Percentiles rank a stretch among this genome's conserved stretches.
Conservation (phyloP, 2,113 vertebrate species). For the Neopipo cinnamomea region DNA sequence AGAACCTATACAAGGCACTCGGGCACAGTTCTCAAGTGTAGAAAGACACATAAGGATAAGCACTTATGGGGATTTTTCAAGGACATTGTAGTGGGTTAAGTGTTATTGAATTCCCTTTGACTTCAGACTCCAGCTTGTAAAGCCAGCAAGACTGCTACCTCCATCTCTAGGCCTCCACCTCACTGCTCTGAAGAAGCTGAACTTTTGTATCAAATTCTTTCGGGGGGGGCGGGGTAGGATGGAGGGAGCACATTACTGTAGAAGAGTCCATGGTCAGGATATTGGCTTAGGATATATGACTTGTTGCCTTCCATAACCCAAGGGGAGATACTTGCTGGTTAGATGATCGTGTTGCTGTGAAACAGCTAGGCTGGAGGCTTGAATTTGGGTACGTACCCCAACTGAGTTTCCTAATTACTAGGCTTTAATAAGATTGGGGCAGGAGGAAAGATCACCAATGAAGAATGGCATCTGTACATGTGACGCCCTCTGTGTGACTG, state of each 20-base stretch:
- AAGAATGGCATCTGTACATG: background rate
- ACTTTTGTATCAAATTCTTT: background rate
- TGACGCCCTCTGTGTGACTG: background rate
- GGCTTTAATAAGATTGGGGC: background rate
- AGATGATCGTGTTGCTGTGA: background rate
- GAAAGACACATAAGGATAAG: background rate
- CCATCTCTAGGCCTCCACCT: background rate
- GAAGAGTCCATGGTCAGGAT: background rate
- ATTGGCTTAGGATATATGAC: accelerated
- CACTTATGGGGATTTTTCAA: background rate
- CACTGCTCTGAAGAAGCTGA: background rate
- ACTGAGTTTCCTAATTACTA: background rate
- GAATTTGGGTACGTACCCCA: background rate
- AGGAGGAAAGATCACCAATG: background rate
- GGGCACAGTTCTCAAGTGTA: background rate
- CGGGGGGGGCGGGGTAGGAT: background rate
- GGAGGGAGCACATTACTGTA: background rate
- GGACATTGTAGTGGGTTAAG: conserved; percentile 15
- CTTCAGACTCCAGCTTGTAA: background rate
- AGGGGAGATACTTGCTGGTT: background rate
- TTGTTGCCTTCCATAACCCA: background rate
- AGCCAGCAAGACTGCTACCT: background rate
- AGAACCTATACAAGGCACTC: background rate
- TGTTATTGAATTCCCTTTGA: conserved; percentile 19
- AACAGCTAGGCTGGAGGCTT: background rate